Evolutionary conservation across 2,888 invertebrate genomes (phyloP).

Genomic region (Trichogramma dendrolimi): DNA sequence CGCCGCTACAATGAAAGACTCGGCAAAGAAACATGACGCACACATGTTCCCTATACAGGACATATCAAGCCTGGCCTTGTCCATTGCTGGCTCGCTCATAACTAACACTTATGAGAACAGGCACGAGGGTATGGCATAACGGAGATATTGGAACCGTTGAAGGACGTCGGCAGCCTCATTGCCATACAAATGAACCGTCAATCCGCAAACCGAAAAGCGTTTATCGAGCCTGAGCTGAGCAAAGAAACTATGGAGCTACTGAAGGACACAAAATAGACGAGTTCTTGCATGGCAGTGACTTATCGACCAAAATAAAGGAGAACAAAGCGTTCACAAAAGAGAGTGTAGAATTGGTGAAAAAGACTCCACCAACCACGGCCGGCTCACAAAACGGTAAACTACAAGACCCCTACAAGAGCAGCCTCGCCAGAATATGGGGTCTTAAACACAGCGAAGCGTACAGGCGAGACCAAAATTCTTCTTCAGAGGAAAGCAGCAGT

Average conservation of each 20-base stretch:
- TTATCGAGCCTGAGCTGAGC: slow-evolving; percentile 21
- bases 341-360: not conserved
- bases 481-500: no score
- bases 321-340: slow-evolving; percentile 18
- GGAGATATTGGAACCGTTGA: slow-evolving; percentile 2
- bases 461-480: no score
- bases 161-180: slow-evolving; percentile 19
- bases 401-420: no score
- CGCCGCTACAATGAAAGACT: no score
- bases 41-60: no score
- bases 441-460: no score
- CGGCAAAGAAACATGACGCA: no score
- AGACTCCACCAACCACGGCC: not conserved
- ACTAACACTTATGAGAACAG: no score
- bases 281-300: slow-evolving; percentile 16
- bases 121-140: slow-evolving; percentile 1
- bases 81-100: no score
- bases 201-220: slow-evolving; percentile 11
- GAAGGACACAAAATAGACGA: slow-evolving; percentile 18
- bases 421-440: no score
- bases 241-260: slow-evolving; percentile 18
- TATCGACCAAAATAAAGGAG: slow-evolving; percentile 18
- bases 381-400: no score
- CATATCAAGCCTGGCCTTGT: no score
- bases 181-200: slow-evolving; percentile 14